A percentile compares a stretch with the other conserved stretches of the same genome.
Conservation (phyloP, 2,888 invertebrate species). For the Cremastinae sp. region DNA sequence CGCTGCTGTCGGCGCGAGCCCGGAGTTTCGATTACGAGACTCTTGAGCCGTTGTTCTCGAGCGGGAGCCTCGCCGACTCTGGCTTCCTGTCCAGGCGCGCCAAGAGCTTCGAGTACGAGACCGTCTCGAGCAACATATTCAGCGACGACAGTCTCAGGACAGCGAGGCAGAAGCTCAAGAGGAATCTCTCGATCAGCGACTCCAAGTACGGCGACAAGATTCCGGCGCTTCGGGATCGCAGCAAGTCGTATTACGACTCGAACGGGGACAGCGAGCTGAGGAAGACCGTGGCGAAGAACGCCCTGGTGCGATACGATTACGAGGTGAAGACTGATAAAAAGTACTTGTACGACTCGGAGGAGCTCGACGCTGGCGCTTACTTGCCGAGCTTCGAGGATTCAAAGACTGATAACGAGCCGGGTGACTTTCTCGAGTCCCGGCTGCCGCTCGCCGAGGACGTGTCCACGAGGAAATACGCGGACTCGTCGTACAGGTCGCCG, state of each 20-base stretch:
- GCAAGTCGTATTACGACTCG: constrained; percentile 78
- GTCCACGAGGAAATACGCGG: constrained; percentile 70
- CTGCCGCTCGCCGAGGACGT: constrained; percentile 60
- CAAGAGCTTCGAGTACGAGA: constrained; percentile 78
- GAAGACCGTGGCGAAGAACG: constrained; percentile 22
- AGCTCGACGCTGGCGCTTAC: constrained; percentile 82
- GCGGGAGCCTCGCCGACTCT: constrained; percentile 47
- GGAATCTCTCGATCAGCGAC: constrained; percentile 75
- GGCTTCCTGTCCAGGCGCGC: constrained; percentile 68
- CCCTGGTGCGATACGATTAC: neutral
- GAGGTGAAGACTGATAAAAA: constrained; percentile 18
- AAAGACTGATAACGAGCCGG: constrained; percentile 61
- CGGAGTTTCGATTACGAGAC: constrained; percentile 77
- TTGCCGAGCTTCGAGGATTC: constrained; percentile 79
- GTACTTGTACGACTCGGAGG: constrained; percentile 83
- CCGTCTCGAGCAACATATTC: constrained; percentile 77
- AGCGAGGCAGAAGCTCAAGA: constrained; percentile 77
- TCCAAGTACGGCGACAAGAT: constrained; percentile 77
- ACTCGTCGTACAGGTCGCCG: constrained; percentile 65
- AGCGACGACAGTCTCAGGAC: constrained; percentile 79
- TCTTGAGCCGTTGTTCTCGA: constrained; percentile 30
- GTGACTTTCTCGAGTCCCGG: constrained; percentile 48
- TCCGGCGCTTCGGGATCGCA: constrained; percentile 76
- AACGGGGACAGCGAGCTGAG: constrained; percentile 70
- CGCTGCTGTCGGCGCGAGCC: constrained; percentile 71